phyloP scores from a whole-genome alignment of 1,140 invertebrate genomes.

The Ostrea denselamellosa region DNA sequence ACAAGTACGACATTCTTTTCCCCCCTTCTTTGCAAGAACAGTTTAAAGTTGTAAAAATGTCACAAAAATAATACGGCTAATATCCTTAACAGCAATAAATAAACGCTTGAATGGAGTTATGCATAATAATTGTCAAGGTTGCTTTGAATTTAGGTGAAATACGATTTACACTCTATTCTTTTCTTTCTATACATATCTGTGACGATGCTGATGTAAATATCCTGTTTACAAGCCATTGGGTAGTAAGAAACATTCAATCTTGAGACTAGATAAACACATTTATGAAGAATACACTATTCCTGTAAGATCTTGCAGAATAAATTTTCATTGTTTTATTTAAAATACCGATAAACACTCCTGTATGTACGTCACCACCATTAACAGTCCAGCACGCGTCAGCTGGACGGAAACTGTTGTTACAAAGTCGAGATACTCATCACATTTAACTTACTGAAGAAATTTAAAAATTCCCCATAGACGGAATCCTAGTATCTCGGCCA shows the following conservation, averaged over 20 bases:
- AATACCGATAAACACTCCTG: not conserved
- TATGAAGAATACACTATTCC: not conserved
- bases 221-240: not conserved
- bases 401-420: not conserved
- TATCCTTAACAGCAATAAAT: not conserved
- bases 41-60: slow-evolving; percentile 25
- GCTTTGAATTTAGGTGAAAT: not conserved
- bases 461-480: not conserved
- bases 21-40: not conserved
- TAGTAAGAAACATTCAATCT: not conserved
- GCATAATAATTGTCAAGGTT: slow-evolving; percentile 1
- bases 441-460: slow-evolving; percentile 30
- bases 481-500: not conserved
- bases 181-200: not conserved
- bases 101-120: not conserved
- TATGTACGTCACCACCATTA: not conserved
- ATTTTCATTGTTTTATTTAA: not conserved
- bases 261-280: slow-evolving; percentile 18
- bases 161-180: not conserved
- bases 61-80: not conserved
- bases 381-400: not conserved
- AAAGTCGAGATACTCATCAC: not conserved
- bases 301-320: not conserved
- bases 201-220: not conserved
- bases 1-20: not conserved